Evolutionary conservation across 53 echinoderm and acorn worm species (phyloP), one percentile per base, ranked within the genome.

Genomic region (Patiria pectinifera): DNA sequence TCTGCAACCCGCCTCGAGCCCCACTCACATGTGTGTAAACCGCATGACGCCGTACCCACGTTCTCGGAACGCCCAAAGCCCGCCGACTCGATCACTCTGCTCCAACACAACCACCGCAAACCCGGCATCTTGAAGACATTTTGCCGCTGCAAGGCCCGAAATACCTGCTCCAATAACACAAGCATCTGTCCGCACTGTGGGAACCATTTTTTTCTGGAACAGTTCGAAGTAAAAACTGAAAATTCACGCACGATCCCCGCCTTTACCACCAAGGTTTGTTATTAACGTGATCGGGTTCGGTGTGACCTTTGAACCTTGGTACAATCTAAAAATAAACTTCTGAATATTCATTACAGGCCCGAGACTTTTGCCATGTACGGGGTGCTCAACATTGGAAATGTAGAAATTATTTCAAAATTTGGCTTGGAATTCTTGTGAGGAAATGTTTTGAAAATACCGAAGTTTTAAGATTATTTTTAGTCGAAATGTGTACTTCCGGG

Each of bases 131-230:
- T 91, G 92, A 26, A 97, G 82, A 83, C 96, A 97, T 74, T 97
- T 97, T 19, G 97, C 97, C 45, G 96, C 93, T 22, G 94, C 97
- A 24, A 97, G 94, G 10, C 97, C 97, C 19, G 96, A 97, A 70
- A 97, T 96, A 22, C 97, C 97, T 43, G 96, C 97, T 48, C 97
- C 97, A 58, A 97, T 97, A 45, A 97, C 97, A 91, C 96, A 96
- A 12, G 95, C 97, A 85, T 97, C 96, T 21, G 93, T 80, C 23
- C 44, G 87, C 7, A 13, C 23, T 45, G 72, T 86, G 6, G 23
- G 7, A 15, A 18, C 87, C 87, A 87, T 87, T 23, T 76, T 83
- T 49, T 24, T 53, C 23, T 23, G 18, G 16, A 48, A 11, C 14
- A 8, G 84, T 62, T 62, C 62, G 77, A 35, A 35, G 77, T 35